Evolutionary conservation across 2,888 invertebrate species (phyloP).

Genomic region (Leucoptera coffeella): DNA sequence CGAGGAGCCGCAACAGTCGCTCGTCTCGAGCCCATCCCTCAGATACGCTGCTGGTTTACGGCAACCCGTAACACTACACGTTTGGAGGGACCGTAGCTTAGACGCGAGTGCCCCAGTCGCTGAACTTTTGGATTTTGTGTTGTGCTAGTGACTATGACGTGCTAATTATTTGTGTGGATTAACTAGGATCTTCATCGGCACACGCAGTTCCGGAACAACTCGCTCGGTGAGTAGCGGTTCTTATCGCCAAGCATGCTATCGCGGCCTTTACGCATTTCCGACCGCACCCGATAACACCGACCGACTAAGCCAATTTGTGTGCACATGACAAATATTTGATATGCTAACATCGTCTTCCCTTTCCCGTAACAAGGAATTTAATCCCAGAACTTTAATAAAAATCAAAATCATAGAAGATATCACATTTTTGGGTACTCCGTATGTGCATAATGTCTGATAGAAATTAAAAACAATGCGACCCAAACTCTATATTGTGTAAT

Average conservation of each 20-base stretch:
- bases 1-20: conserved; percentile 44
- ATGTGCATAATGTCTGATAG: no score
- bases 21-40: conserved; percentile 44
- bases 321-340: no score
- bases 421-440: no score
- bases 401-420: no score
- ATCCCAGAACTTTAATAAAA: no score
- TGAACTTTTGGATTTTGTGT: conserved; percentile 43
- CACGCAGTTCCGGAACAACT: conserved; percentile 48
- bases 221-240: conserved; percentile 49
- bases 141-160: conserved; percentile 38
- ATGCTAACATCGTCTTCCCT: no score
- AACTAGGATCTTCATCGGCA: conserved; percentile 40
- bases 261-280: conserved; percentile 49
- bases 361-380: no score
- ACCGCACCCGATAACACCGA: conserved; percentile 49
- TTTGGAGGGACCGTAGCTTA: conserved; percentile 47
- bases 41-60: conserved; percentile 54
- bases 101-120: conserved; percentile 43
- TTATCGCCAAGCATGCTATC: conserved; percentile 48
- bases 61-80: conserved; percentile 52
- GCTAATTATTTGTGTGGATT: conserved; percentile 29
- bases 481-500: no score
- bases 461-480: no score
- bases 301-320: no score